Evolutionary conservation across 2,113 vertebrate genomes (phyloP).

Genomic region (Lathamus discolor): DNA sequence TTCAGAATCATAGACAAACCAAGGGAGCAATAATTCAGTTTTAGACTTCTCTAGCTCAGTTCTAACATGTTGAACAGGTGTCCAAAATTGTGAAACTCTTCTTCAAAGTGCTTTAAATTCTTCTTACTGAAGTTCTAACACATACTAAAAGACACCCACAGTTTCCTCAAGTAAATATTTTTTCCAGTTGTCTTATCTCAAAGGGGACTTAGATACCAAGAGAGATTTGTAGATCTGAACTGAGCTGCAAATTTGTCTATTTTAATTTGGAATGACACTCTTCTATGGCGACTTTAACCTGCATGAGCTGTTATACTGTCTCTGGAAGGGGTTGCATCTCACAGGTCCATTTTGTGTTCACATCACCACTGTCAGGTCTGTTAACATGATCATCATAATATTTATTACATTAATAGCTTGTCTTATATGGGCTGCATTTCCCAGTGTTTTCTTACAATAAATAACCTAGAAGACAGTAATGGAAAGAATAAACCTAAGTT

Average conservation of each 20-base stretch:
- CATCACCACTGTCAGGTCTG: neutral
- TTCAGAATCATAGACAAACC: neutral
- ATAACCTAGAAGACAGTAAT: neutral
- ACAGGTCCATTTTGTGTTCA: neutral
- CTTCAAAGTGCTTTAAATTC: neutral
- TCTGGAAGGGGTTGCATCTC: neutral
- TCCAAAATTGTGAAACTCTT: neutral
- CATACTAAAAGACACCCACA: neutral
- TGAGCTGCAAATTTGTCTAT: neutral
- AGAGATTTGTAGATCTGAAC: neutral
- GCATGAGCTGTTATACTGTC: neutral
- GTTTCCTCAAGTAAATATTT: neutral
- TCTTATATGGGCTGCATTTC: neutral
- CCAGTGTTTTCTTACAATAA: neutral
- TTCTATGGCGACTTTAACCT: neutral
- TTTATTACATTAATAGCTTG: neutral
- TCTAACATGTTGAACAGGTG: neutral
- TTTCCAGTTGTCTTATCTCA: neutral
- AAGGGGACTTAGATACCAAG: neutral
- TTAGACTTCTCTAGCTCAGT: neutral
- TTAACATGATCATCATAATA: neutral
- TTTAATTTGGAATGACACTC: neutral
- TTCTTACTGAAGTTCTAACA: neutral
- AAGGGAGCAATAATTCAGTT: neutral
- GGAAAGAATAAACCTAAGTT: neutral